Base-by-base conservation (phyloP, 1,140 invertebrate genomes). In the Choristoneura fumiferana region DNA sequence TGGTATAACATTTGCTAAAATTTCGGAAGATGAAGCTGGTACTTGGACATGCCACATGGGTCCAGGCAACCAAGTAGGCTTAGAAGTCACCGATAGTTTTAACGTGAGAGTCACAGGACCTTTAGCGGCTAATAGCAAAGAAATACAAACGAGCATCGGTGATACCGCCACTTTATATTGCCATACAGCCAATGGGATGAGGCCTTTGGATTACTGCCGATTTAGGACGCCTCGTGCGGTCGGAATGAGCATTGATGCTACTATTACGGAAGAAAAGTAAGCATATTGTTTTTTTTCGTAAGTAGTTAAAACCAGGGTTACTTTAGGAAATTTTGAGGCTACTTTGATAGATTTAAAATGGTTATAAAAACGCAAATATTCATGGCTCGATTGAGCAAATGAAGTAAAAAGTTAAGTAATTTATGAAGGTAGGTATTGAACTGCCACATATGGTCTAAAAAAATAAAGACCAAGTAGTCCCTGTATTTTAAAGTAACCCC, bases 1-100 rank as follows among this genome's bases (percentile, higher is more conserved):
- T 69, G 82, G 76, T 0, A 80, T 89, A 4, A 87, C 76, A 1
- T 84, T 90, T 35, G 55, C 62, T 5, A 58, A 78, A 0, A 77
- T 68, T 0, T 61, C 55, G 4, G 18, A 43, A 14, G 61, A 68
- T 1, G 85, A 89, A 52, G 65, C 62, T 6, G 87, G 89, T 2
- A 43, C 58, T 15, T 90, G 89, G 87, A 73, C 65, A 6, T 90
- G 89, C 45, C 78, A 85, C 17, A 89, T 90, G 85, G 89, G 89
- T 0, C 76, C 75, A 2, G 63, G 61, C 34, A 37, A 67, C 1
- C 64, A 66, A 29, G 15, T 75, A 5, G 84, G 87, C 0, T 5
- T 85, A 0, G 89, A 90, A 69, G 10, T 79, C 0, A 74, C 65
- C 0, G 74, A 87, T 9, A 9, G 43, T 1, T 59, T 87, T 0